Conservation (phyloP, 2,797 vertebrate species). For the Poecilia gillii region DNA sequence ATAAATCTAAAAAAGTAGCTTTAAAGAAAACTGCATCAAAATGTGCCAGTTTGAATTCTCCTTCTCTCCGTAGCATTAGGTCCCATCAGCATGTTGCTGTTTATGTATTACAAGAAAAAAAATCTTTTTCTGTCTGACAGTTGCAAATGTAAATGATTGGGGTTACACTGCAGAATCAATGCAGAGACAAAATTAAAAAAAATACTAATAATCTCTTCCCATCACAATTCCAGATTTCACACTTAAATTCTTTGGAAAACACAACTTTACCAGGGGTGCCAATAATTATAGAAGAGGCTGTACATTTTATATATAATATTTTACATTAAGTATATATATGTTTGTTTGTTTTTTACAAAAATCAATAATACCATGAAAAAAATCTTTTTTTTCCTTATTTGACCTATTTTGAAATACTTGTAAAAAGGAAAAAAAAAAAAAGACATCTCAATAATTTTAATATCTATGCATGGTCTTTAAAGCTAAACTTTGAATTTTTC, state of each 20-base stretch:
- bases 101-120: background rate
- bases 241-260: background rate
- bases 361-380: background rate
- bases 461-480: background rate
- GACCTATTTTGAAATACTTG: background rate
- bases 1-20: background rate
- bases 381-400: background rate
- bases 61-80: background rate
- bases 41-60: background rate
- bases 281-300: background rate
- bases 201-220: background rate
- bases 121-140: background rate
- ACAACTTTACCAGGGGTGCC: background rate
- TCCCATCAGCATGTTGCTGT: background rate
- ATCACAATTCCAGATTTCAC: background rate
- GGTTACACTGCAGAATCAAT: background rate
- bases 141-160: background rate
- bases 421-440: background rate
- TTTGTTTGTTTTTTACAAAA: background rate
- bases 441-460: background rate
- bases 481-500: background rate
- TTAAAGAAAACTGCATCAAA: background rate
- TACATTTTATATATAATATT: background rate
- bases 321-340: background rate
- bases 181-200: background rate